Conservation (phyloP, 1,140 invertebrate genomes). For the Drosophila malerkotliana region DNA sequence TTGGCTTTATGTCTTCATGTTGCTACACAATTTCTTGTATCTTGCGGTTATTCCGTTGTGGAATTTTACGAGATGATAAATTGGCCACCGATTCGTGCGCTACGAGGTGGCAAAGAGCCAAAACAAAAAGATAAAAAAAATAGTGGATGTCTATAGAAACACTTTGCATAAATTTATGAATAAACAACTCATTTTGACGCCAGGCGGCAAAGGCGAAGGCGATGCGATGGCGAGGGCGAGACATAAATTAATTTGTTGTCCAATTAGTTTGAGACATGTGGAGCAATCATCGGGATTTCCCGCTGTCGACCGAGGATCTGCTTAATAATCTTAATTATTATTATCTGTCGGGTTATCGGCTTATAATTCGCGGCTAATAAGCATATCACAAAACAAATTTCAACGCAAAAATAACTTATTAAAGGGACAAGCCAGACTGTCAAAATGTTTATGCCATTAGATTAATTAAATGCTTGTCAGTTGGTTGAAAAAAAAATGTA, state of each 20-base stretch:
- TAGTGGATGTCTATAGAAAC: slow-evolving; percentile 39
- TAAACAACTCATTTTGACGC: slow-evolving; percentile 77
- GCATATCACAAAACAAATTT: slow-evolving; percentile 15
- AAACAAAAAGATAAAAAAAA: slow-evolving; percentile 3
- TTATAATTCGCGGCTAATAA: slow-evolving; percentile 21
- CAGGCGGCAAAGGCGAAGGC: slow-evolving; percentile 17
- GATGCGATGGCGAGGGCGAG: slow-evolving; percentile 44
- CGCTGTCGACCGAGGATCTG: background rate
- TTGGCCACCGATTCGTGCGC: slow-evolving; percentile 70
- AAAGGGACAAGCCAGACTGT: slow-evolving; percentile 1
- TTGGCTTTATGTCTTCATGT: slow-evolving; percentile 21
- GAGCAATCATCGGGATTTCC: slow-evolving; percentile 53
- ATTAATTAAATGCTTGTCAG: slow-evolving; percentile 27
- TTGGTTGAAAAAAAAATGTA: slow-evolving; percentile 3
- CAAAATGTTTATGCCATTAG: slow-evolving; percentile 11
- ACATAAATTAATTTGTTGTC: slow-evolving; percentile 78
- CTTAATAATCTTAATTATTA: slow-evolving; percentile 12
- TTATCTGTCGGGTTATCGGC: slow-evolving; percentile 16
- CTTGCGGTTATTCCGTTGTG: slow-evolving; percentile 42
- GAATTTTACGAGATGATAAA: slow-evolving; percentile 79
- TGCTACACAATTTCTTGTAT: slow-evolving; percentile 60
- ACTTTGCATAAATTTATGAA: slow-evolving; percentile 75
- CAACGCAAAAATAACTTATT: background rate
- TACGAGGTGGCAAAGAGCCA: slow-evolving; percentile 75
- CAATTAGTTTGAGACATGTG: slow-evolving; percentile 68